A percentile compares a stretch with the other conserved stretches of the same genome.
phyloP scores from a whole-genome alignment of 92 coral and sea anemone genomes.

The Epizoanthus stellaris region DNA sequence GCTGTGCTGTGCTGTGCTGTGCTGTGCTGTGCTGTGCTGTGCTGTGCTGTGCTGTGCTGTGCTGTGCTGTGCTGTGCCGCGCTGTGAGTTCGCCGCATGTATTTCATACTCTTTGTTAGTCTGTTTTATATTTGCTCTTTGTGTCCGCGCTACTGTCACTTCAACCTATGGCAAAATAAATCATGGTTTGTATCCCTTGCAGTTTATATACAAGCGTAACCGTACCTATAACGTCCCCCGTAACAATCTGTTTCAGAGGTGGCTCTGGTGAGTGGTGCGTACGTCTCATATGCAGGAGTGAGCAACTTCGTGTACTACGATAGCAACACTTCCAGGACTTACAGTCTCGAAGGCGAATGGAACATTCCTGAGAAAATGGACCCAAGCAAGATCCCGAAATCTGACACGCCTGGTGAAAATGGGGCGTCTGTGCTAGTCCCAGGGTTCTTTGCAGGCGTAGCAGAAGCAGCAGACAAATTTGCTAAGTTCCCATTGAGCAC shows the following conservation, averaged over 20 bases:
- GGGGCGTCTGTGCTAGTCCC: slow-evolving; percentile 91
- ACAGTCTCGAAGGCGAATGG: slow-evolving; percentile 94
- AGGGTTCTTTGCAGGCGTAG: slow-evolving; percentile 92
- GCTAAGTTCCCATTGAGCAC: slow-evolving; percentile 82
- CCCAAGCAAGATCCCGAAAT: slow-evolving; percentile 68
- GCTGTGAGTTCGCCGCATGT: neutral
- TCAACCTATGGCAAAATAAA: too few species aligned
- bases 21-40: neutral
- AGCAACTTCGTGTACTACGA: slow-evolving; percentile 90
- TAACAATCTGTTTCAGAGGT: slow-evolving; percentile 64
- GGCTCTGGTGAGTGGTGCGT: slow-evolving; percentile 82
- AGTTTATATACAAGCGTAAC: too few species aligned
- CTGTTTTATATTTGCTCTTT: too few species aligned
- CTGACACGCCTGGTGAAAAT: slow-evolving; percentile 71
- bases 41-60: too few species aligned
- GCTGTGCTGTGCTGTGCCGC: neutral
- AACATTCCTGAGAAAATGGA: slow-evolving; percentile 69
- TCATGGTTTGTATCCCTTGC: neutral
- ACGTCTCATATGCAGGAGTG: slow-evolving; percentile 91
- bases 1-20: too few species aligned
- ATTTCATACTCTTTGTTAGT: too few species aligned
- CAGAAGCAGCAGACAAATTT: slow-evolving; percentile 76
- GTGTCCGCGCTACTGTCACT: too few species aligned
- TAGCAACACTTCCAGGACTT: slow-evolving; percentile 64
- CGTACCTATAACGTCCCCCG: too few species aligned